A percentile compares a stretch with the other conserved stretches of the same genome.
Conservation (phyloP, 2,797 vertebrate genomes). For the Rhabdomys pumilio region DNA sequence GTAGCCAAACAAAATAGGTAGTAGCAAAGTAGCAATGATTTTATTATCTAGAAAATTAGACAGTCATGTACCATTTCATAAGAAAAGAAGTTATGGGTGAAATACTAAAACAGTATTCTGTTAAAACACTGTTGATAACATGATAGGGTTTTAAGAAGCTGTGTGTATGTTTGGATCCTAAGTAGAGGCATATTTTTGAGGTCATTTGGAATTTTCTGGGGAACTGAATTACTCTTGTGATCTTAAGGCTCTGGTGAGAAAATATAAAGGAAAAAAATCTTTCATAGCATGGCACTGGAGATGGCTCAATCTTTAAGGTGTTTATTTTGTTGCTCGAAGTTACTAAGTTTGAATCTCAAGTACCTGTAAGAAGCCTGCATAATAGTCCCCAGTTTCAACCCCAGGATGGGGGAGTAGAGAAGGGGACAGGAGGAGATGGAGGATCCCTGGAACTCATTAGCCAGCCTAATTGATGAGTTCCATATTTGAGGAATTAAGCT, state of each 20-base stretch:
- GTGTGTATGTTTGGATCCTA: background rate
- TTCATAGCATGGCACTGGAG: background rate
- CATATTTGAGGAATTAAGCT: background rate
- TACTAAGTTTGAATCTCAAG: background rate
- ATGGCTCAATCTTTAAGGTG: background rate
- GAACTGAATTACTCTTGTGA: background rate
- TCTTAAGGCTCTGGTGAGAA: background rate
- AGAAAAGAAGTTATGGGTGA: conserved; percentile 48
- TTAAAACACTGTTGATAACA: background rate
- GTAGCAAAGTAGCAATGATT: background rate
- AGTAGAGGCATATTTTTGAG: conserved; percentile 3
- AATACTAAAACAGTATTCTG: background rate
- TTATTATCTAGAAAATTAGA: conserved; percentile 40
- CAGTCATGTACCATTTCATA: background rate
- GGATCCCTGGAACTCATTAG: background rate
- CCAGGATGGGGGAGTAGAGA: background rate
- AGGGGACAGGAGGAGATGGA: background rate
- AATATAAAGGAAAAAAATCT: background rate
- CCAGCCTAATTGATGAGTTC: background rate
- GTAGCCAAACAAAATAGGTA: background rate
- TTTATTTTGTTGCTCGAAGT: background rate
- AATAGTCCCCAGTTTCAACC: background rate
- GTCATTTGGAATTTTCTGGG: background rate
- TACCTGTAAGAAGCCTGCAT: background rate
- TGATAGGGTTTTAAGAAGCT: background rate